Base-by-base conservation (phyloP, 2,797 vertebrate genomes). In the Lophotriccus pileatus region DNA sequence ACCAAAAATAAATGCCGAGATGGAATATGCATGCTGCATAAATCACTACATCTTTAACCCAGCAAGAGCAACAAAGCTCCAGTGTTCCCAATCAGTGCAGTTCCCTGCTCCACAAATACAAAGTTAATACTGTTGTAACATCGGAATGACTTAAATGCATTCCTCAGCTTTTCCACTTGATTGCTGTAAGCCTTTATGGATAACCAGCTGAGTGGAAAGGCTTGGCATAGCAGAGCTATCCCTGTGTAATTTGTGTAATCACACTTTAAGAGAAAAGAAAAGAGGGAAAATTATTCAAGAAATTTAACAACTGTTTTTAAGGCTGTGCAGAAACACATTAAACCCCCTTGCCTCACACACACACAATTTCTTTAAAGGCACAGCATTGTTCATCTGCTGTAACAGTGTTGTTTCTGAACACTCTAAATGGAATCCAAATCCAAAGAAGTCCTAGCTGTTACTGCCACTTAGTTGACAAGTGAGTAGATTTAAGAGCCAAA, bases 1-100 rank as follows among this genome's bases (percentile, higher is more conserved):
- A 77, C 95, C 84, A 93, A 93, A 94, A 96, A 93, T 50, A 86
- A 58, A 84, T 17, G 34, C 52, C 72, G 68, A 82, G 84, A 74
- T 67, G 58, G 63, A 92, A 80, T 50, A 93, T n/a, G n/a, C 21
- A 59, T n/a, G 67, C 87, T 82, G 94, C 94, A 97, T 84, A 89
- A 94, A 93, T 37, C 43, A 39, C 81, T 73, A 21, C 7, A 3
- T 89, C 84, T 94, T 95, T 66, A 90, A 60, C 76, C 23, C 5
- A 21, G 52, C 80, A 87, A 73, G 56, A 94, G 36, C 16, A 30
- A 39, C 67, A 81, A 84, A 76, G 76, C 84, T 59, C 49, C 78
- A 30, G 1, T 34, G 84, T 37, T 95, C 55, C 8, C 58, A 76
- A 44, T 49, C 50, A 27, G 30, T 14, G 75, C 49, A 46, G 66